Conservation (phyloP, 1,140 invertebrate genomes). For the Eubasilissa regina region DNA sequence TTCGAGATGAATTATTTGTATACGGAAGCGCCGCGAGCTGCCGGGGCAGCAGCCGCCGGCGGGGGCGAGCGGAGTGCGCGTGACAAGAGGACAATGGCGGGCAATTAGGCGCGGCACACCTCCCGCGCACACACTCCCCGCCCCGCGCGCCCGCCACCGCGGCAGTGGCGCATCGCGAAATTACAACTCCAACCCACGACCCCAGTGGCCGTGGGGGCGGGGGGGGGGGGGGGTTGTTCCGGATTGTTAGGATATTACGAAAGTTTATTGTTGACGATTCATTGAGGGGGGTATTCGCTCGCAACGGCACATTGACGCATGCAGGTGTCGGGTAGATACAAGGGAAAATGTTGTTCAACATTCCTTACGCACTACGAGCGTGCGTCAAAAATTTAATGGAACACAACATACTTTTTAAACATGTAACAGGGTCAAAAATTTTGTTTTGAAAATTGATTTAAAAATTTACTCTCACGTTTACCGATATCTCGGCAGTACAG, state of each 20-base stretch:
- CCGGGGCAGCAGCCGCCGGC: conserved; percentile 23
- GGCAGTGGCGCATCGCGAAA: neutral
- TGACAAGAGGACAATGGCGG: conserved; percentile 57
- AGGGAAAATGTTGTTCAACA: too few relatives aligned
- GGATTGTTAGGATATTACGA: conserved; percentile 12
- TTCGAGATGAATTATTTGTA: conserved; percentile 4
- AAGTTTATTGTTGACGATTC: conserved; percentile 27
- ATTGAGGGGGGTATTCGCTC: neutral
- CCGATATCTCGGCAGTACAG: too few relatives aligned
- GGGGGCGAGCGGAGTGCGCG: conserved; percentile 39
- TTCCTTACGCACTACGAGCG: too few relatives aligned
- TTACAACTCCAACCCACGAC: conserved; percentile 13
- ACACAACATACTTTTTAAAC: too few relatives aligned
- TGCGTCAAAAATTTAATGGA: too few relatives aligned
- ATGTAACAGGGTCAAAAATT: too few relatives aligned
- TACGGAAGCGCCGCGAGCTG: neutral
- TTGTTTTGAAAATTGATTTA: too few relatives aligned
- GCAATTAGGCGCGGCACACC: conserved; percentile 48
- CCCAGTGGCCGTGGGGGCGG: conserved; percentile 13
- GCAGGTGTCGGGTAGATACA: too few relatives aligned
- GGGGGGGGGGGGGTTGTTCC: too few relatives aligned
- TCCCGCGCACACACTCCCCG: conserved; percentile 8
- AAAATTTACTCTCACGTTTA: too few relatives aligned
- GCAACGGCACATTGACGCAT: too few relatives aligned
- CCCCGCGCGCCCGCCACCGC: conserved; percentile 8